Conservation (phyloP, 2,888 invertebrate species). For the Mesodorylaimus sp. region DNA sequence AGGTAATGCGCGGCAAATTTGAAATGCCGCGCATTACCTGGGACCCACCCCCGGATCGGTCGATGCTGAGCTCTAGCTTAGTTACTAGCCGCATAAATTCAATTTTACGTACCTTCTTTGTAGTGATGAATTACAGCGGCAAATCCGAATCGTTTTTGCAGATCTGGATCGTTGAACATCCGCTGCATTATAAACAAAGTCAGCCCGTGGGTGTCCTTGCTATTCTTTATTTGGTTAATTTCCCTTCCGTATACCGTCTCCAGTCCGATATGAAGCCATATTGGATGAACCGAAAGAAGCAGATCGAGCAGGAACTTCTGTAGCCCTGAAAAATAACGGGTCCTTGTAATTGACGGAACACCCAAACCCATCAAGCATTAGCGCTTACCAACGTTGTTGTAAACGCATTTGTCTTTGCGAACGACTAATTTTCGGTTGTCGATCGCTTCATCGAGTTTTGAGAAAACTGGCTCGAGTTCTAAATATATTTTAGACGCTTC, state of each 20-base stretch:
- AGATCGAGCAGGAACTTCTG: background rate
- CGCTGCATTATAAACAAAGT: background rate
- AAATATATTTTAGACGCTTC: background rate
- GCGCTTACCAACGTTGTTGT: background rate
- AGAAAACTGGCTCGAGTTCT: background rate
- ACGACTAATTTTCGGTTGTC: background rate
- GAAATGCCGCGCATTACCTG: too few species aligned
- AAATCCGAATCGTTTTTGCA: background rate
- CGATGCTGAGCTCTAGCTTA: too few species aligned
- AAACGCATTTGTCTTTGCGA: background rate
- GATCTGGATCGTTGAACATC: background rate
- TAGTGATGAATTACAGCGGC: background rate
- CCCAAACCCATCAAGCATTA: background rate
- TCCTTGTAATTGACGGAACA: background rate
- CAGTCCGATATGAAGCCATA: background rate
- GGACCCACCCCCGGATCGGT: too few species aligned
- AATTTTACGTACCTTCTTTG: background rate
- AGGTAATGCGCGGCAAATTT: too few species aligned
- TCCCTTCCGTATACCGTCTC: background rate
- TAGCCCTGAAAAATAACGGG: background rate
- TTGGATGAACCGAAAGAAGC: background rate
- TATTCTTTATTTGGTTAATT: background rate
- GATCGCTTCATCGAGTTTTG: background rate
- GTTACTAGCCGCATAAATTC: too few species aligned
- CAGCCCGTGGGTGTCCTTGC: background rate